phyloP scores from a whole-genome alignment of 2,888 invertebrate genomes.

The Apodemia zela region DNA sequence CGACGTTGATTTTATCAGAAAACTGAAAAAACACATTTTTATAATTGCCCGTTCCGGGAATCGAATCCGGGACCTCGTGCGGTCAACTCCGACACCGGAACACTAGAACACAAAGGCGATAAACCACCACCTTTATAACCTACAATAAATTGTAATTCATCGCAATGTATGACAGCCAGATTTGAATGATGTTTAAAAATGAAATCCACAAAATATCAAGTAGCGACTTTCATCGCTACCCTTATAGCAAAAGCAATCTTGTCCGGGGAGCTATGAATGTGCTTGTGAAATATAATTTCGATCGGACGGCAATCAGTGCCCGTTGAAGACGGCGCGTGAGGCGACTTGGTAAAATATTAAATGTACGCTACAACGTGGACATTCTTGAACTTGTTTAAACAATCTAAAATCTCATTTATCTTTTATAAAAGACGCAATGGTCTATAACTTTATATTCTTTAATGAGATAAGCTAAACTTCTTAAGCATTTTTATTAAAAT shows the following conservation, averaged over 20 bases:
- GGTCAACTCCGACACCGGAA: too few species aligned
- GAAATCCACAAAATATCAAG: conserved; percentile 35
- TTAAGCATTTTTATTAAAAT: too few species aligned
- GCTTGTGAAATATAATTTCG: conserved; percentile 78
- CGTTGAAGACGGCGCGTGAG: conserved; percentile 79
- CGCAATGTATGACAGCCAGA: too few species aligned
- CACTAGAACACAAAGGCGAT: too few species aligned
- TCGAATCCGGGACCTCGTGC: too few species aligned
- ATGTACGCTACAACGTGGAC: conserved; percentile 43
- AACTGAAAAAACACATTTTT: too few species aligned
- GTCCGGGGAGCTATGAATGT: conserved; percentile 72
- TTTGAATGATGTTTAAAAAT: conserved; percentile 11
- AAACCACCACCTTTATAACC: too few species aligned
- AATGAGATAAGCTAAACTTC: too few species aligned
- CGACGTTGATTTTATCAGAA: too few species aligned
- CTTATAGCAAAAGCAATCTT: conserved; percentile 57
- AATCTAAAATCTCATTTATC: conserved; percentile 20
- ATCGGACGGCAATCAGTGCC: conserved; percentile 78
- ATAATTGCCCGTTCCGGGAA: too few species aligned
- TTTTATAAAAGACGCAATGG: neutral
- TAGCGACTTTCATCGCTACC: conserved; percentile 18
- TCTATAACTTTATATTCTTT: too few species aligned
- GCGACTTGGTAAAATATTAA: conserved; percentile 72
- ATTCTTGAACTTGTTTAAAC: conserved; percentile 25
- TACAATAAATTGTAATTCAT: too few species aligned